These are phyloP conservation scores for Xestia c-nigrum DNA, from an alignment of 2,888 invertebrate genomes.

Conservation along the genomic window DNA sequence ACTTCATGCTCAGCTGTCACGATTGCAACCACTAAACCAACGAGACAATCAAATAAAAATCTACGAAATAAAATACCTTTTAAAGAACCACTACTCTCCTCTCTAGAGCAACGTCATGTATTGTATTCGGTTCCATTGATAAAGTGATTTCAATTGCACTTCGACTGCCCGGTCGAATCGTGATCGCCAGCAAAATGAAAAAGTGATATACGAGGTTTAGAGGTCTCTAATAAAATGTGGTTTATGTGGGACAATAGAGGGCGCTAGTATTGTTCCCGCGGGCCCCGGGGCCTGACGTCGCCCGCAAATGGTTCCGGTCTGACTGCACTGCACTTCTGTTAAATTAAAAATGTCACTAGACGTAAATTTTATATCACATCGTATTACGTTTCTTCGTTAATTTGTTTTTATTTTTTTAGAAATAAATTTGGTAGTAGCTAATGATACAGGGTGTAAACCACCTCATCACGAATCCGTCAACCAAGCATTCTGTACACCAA, in stretches of 20 bases:
- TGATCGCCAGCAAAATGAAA: constrained; percentile 61
- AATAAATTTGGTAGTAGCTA: neutral
- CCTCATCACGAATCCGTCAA: too few relatives aligned
- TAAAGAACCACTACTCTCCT: neutral
- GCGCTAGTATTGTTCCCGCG: constrained; percentile 72
- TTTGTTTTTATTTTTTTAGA: constrained; percentile 15
- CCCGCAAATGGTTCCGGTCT: constrained; percentile 69
- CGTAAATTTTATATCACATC: constrained; percentile 53
- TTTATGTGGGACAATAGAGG: constrained; percentile 80
- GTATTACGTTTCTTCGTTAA: constrained; percentile 39
- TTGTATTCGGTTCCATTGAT: constrained; percentile 31
- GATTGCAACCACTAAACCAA: neutral
- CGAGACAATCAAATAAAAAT: neutral
- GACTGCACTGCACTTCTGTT: constrained; percentile 57
- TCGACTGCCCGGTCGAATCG: constrained; percentile 18
- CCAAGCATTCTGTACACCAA: too few relatives aligned
- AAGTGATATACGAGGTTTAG: constrained; percentile 65
- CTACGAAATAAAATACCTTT: neutral
- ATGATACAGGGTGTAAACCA: too few relatives aligned
- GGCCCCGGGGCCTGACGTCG: constrained; percentile 65
- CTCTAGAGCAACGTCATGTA: neutral
- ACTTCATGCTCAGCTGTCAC: too few relatives aligned
- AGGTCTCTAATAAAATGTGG: constrained; percentile 81
- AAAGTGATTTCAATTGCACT: constrained; percentile 45
- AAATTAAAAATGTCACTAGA: constrained; percentile 64